Base-by-base conservation (phyloP, 2,113 vertebrate species). In the Nannobrachium achirus region DNA sequence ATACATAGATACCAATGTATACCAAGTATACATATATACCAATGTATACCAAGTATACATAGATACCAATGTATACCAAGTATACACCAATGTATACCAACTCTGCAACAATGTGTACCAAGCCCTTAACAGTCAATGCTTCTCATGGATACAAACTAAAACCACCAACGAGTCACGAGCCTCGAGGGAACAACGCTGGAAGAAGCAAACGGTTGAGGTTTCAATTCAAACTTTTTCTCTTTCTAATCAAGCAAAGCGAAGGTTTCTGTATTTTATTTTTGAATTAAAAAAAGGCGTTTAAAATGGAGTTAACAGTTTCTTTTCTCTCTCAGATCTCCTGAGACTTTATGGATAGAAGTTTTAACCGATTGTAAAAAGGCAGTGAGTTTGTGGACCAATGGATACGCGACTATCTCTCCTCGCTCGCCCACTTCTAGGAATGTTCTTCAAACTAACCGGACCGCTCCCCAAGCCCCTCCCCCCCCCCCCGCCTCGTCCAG, bases 301-400 rank as follows among this genome's bases (percentile, higher is more conserved):
- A 81, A 82, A 87, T 91, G 87, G 79, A 83, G 82, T 33, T 33
- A 33, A 33, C 25, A n/a, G 3, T 68, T 89, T 86, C 80, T 69
- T 71, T 85, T 89, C 86, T 84, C 81, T 90, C 90, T 91, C 88
- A 91, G 89, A 67, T 84, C 87, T 88, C 90, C 88, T 91, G 90
- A 91, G 90, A 89, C 72, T 4, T 33, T 81, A 87, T 86, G 87
- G 81, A 71, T 16, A 56, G 66, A 84, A 74, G 79, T 66, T 33
- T 78, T 48, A 90, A 89, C 86, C 67, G 82, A 91, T 85, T 33
- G 25, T 68, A 63, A 83, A 87, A 86, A 87, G 90, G 90, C 90
- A 91, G 90, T 91, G 89, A 83, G 87, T 88, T 68, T 78, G 79
- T 82, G 78, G 87, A 86, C 84, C 86, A 77, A 86, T 58, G 84